These are phyloP conservation scores for Pterophyllum scalare DNA, from an alignment of 2,113 vertebrate genomes.

Conservation along the genomic window DNA sequence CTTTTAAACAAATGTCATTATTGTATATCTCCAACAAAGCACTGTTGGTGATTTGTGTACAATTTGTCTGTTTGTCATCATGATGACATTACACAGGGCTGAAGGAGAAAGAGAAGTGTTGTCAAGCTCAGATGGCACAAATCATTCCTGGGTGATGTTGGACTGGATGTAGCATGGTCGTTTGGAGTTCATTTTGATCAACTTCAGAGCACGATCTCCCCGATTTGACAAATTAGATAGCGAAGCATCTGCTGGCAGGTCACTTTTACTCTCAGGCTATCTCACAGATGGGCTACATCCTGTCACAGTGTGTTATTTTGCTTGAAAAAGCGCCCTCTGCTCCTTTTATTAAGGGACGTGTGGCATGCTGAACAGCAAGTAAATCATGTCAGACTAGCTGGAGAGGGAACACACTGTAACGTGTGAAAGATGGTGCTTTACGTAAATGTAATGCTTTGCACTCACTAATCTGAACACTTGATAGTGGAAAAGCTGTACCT, in stretches of 20 bases:
- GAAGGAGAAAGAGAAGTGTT: constrained; percentile 22
- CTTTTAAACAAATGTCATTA: background rate
- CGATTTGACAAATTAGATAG: constrained; percentile 51
- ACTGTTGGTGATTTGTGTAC: background rate
- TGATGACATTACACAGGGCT: constrained; percentile 23
- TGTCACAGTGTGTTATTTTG: constrained; percentile 49
- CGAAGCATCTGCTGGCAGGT: constrained; percentile 61
- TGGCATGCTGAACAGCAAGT: constrained; percentile 33
- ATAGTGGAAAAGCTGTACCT: background rate
- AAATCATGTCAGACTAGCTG: constrained; percentile 29
- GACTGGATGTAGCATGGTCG: background rate
- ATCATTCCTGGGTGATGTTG: constrained; percentile 32
- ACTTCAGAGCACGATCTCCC: constrained; percentile 12
- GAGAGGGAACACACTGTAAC: background rate
- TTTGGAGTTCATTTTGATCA: constrained; percentile 40
- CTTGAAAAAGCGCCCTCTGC: constrained; percentile 36
- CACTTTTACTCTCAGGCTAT: constrained; percentile 72
- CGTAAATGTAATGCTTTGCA: constrained; percentile 13
- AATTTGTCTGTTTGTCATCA: background rate
- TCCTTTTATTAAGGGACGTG: constrained; percentile 44
- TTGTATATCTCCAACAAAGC: background rate
- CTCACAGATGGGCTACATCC: constrained; percentile 43
- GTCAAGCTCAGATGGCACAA: constrained; percentile 26
- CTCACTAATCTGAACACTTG: constrained; percentile 9
- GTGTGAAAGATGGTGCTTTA: constrained; percentile 4